A percentile compares a stretch with the other conserved stretches of the same genome.
phyloP scores from a whole-genome alignment of 2,113 vertebrate species.

The Stomatorhinus ivindoensis region DNA sequence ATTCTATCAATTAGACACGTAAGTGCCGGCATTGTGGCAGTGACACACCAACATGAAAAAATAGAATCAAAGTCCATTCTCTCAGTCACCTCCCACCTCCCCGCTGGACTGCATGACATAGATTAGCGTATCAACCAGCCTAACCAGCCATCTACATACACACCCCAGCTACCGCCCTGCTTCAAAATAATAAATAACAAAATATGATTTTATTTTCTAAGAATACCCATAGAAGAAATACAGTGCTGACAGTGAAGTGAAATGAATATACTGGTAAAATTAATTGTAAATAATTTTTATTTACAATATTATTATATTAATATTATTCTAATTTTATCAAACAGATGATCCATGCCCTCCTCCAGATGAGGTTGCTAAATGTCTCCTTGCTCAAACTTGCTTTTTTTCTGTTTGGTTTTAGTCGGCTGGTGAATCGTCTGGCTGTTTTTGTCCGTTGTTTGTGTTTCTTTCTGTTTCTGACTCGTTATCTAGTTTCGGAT shows the following conservation, averaged over 20 bases:
- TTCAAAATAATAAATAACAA: neutral
- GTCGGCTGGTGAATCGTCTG: neutral
- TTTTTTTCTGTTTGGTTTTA: neutral
- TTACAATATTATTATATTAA: neutral
- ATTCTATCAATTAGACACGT: slow-evolving; percentile 16
- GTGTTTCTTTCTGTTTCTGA: neutral
- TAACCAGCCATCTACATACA: neutral
- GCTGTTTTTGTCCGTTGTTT: neutral
- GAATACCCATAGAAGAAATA: neutral
- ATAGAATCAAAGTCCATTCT: slow-evolving; percentile 25
- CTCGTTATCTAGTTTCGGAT: neutral
- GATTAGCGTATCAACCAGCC: too few relatives aligned
- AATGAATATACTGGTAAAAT: neutral
- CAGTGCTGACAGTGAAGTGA: neutral
- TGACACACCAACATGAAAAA: neutral
- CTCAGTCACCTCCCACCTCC: neutral
- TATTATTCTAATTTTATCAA: neutral
- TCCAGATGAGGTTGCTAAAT: neutral
- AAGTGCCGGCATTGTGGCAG: slow-evolving; percentile 28
- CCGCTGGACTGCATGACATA: neutral
- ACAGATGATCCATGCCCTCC: neutral
- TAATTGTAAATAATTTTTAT: too few relatives aligned
- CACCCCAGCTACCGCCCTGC: neutral
- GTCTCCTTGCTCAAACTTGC: neutral
- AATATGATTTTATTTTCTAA: neutral